Base-by-base conservation (phyloP, 2,797 vertebrate species). In the Lepus townsendii region DNA sequence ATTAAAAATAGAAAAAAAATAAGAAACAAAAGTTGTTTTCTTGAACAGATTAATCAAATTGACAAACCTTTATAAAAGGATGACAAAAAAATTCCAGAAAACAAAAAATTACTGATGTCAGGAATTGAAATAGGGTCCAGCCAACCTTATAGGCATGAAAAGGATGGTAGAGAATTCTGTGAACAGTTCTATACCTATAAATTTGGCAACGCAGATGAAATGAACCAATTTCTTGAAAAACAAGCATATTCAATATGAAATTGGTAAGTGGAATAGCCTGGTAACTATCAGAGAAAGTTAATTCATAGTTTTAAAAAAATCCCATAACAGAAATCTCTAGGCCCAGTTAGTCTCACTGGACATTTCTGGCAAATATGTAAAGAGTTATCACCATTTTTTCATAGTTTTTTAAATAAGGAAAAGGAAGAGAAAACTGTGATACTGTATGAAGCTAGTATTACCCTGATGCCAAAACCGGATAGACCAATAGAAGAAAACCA, bases 261-360 rank as follows among this genome's bases (percentile, higher is more conserved):
- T 71, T 6, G 35, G 47, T 63, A 13, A 11, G 38, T 65, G 71
- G 19, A 77, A 71, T 30, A 89, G 24, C 30, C 63, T 5, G 16
- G 0, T 50, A 72, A 32, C 10, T 85, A 38, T 77, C 72, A 52
- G 73, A 47, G 16, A 78, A 78, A 72, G 35, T 77, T 65, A 79
- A 84, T 79, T 84, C 30, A 42, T 89, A 54, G 13, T 27, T 77
- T n/a, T 75, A 84, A 82, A 84, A 84, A 16, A 30, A n/a, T 52
- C 26, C 66, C 38, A 42, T 50, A 63, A 84, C 35, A 52, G 24
- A 73, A 50, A n/a, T 84, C 52, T 73, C 20, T 8, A 84, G 27
- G 38, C 26, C 52, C 57, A 84, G n/a, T n/a, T 79, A 47, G 22
- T 47, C 57, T 71, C 65, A 63, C 12, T 24, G 22, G 16, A 30